Conservation (phyloP, 2,888 invertebrate species). For the Schizaphis graminum region DNA sequence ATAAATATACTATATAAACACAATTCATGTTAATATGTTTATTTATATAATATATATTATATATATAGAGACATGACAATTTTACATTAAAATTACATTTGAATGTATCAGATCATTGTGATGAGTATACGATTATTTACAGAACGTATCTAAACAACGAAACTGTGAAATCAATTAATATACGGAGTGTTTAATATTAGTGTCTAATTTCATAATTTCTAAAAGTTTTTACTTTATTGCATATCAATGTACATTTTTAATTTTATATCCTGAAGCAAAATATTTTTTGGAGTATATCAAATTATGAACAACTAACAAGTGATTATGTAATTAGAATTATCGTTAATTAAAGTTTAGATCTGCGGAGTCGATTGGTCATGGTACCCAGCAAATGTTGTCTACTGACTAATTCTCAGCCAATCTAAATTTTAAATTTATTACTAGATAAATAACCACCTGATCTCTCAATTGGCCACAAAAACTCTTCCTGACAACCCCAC, state of each 20-base stretch:
- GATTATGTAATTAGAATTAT: no score
- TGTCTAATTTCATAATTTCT: not conserved
- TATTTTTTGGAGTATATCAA: not conserved
- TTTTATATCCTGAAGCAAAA: not conserved
- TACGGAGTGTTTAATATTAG: not conserved
- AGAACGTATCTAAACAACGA: not conserved
- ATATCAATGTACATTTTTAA: not conserved
- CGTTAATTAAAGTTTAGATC: no score
- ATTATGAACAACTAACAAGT: no score
- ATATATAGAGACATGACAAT: not conserved
- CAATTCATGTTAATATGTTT: not conserved
- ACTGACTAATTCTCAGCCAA: not conserved
- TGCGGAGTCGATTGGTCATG: not conserved
- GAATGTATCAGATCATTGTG: no score
- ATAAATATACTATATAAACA: not conserved
- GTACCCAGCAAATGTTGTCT: not conserved
- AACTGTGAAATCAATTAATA: not conserved
- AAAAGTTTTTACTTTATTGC: not conserved
- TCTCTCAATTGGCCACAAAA: no score
- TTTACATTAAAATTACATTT: no score
- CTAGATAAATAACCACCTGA: no score
- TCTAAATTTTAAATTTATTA: not conserved
- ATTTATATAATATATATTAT: no score
- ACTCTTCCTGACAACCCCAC: no score
- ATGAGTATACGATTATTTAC: not conserved